Percentiles rank a stretch among this genome's conserved stretches.
Conservation (phyloP, 2,797 vertebrate species). For the Hirundo rustica region DNA sequence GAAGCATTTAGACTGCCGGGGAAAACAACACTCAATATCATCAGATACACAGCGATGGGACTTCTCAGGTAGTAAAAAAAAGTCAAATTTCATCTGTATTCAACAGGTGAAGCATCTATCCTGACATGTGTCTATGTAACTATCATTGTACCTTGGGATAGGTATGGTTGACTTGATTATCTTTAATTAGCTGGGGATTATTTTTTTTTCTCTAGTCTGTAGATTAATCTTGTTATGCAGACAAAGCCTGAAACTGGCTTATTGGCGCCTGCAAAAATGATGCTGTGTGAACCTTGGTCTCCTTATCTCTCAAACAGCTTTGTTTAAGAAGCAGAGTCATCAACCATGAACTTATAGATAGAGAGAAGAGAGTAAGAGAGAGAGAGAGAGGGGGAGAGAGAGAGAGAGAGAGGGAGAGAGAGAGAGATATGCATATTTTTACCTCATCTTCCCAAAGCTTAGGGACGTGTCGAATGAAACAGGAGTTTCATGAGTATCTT, state of each 20-base stretch:
- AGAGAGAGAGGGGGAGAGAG: too few species aligned
- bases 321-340: neutral
- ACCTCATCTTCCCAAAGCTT: neutral
- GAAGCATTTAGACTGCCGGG: neutral
- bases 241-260: neutral
- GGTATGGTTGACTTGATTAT: neutral
- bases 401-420: too few species aligned
- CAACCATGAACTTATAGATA: neutral
- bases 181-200: rapidly evolving
- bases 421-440: neutral
- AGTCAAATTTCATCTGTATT: neutral
- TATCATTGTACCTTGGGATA: neutral
- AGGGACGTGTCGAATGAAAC: neutral
- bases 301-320: neutral
- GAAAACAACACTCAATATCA: neutral
- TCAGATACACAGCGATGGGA: neutral
- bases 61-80: neutral
- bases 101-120: neutral
- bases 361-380: too few species aligned
- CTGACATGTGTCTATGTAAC: neutral
- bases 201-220: neutral
- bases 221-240: neutral
- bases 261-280: neutral
- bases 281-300: neutral
- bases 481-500: neutral